A percentile compares a stretch with the other conserved stretches of the same genome.
Evolutionary conservation across 2,113 vertebrate genomes (phyloP).

Genomic region (Myodes glareolus): DNA sequence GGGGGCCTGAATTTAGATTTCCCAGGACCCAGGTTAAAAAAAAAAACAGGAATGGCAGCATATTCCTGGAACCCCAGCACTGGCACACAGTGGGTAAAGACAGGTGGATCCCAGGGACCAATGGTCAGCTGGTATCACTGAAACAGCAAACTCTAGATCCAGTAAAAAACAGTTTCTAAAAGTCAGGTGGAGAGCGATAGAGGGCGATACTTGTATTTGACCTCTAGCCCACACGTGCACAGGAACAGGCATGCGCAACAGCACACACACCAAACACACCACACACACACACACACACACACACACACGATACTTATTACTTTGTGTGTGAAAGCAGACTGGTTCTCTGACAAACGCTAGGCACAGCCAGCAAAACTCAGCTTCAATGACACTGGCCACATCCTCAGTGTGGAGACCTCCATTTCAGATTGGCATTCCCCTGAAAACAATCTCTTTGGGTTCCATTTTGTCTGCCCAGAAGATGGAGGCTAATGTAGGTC

Average conservation of each 20-base stretch:
- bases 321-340: background rate
- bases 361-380: background rate
- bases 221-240: background rate
- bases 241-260: background rate
- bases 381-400: slow-evolving; percentile 39
- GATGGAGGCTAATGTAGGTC: slow-evolving; percentile 2
- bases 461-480: slow-evolving; percentile 47
- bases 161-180: too few relatives aligned
- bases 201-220: background rate
- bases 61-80: background rate
- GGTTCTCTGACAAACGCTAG: background rate
- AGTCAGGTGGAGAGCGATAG: background rate
- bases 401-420: background rate
- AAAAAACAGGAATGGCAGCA: background rate
- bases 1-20: too few relatives aligned
- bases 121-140: background rate
- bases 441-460: slow-evolving; percentile 60
- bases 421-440: background rate
- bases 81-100: background rate
- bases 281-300: background rate
- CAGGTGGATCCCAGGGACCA: too few relatives aligned
- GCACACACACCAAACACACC: background rate
- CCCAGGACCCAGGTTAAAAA: background rate
- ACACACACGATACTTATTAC: background rate
- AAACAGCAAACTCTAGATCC: background rate